Evolutionary conservation across 1,140 invertebrate genomes (phyloP), one percentile per base, ranked within the genome.

Genomic region (Schmidtea mediterranea): DNA sequence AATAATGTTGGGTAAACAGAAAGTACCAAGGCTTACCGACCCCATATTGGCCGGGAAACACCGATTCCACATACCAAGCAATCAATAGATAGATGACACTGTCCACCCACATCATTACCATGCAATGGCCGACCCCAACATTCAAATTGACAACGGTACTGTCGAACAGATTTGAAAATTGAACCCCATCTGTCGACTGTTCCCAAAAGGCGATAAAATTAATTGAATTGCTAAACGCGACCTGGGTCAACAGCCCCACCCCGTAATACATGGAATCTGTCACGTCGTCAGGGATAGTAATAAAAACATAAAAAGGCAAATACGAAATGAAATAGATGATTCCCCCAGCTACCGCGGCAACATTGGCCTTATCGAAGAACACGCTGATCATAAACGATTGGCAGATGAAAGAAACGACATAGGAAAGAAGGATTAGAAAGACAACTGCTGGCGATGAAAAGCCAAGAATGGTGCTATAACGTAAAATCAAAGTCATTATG

Each of bases 281-380:
- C 10, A 32, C 3, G 10, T 32, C 10, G 3, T 32, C 26, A 6
- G 3, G 3, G 5, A 32, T 32, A 6, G 3, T 32, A 32, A 32
- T 32, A 32, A 32, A 32, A 6, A 32, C 26, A 10, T 6, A 3
- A 3, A 75, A 78, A 5, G 78, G 78, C 13, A 76, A 62, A 54
- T 77, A 79, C 1, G 72, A 63, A 5, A 78, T 56, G 54, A 81
- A 80, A 72, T 76, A 82, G 37, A 76, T 58, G 13, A 79, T 61
- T 26, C 72, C 71, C 15, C 59, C 68, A 54, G 76, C 70, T 51
- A 76, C 67, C 0, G 79, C 74, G 6, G 76, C 76, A 26, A 74
- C 71, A 57, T 77, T 78, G 2, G 75, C 76, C 45, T 62, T 76
- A 56, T 51, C 68, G 56, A 75, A 75, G 47, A 74, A 70, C 6